These are phyloP conservation scores for Hoplodrina blanda DNA, from an alignment of 2,888 invertebrate genomes.

Conservation along the genomic window DNA sequence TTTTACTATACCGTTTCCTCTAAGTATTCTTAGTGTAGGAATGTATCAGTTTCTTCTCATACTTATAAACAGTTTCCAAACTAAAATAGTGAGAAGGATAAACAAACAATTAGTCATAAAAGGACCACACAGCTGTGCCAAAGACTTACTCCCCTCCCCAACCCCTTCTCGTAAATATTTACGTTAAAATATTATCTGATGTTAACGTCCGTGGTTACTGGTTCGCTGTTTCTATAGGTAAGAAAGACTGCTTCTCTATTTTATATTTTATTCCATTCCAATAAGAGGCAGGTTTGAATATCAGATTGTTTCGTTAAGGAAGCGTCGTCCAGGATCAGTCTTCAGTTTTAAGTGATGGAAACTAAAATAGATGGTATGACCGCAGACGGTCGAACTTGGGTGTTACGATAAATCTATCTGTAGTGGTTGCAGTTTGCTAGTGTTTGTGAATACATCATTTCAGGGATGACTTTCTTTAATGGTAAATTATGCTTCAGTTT, in stretches of 20 bases:
- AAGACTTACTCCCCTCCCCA: slow-evolving; percentile 32
- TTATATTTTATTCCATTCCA: slow-evolving; percentile 14
- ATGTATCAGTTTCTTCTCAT: slow-evolving; percentile 16
- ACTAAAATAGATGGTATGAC: slow-evolving; percentile 50
- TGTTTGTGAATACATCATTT: neutral
- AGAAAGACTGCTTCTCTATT: slow-evolving; percentile 14
- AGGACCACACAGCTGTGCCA: slow-evolving; percentile 65
- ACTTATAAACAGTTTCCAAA: slow-evolving; percentile 28
- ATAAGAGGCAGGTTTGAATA: slow-evolving; percentile 15
- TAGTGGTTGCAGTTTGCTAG: neutral
- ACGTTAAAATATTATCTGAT: slow-evolving; percentile 68
- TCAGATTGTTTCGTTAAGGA: slow-evolving; percentile 18
- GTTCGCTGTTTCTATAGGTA: slow-evolving; percentile 2
- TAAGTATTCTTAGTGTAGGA: slow-evolving; percentile 3
- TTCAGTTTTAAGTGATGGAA: slow-evolving; percentile 40
- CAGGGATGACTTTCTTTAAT: neutral
- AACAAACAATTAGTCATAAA: slow-evolving; percentile 66
- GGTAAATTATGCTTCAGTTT: neutral
- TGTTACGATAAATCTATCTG: slow-evolving; percentile 6
- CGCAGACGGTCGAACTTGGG: slow-evolving; percentile 8
- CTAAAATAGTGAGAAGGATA: slow-evolving; percentile 52
- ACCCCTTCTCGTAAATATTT: slow-evolving; percentile 72
- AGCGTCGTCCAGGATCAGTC: slow-evolving; percentile 23
- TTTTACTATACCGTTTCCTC: neutral
- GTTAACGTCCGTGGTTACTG: slow-evolving; percentile 58